These are phyloP conservation scores for Macropus fuliginosus DNA, from an alignment of 2,797 vertebrate genomes.

Conservation along the genomic window DNA sequence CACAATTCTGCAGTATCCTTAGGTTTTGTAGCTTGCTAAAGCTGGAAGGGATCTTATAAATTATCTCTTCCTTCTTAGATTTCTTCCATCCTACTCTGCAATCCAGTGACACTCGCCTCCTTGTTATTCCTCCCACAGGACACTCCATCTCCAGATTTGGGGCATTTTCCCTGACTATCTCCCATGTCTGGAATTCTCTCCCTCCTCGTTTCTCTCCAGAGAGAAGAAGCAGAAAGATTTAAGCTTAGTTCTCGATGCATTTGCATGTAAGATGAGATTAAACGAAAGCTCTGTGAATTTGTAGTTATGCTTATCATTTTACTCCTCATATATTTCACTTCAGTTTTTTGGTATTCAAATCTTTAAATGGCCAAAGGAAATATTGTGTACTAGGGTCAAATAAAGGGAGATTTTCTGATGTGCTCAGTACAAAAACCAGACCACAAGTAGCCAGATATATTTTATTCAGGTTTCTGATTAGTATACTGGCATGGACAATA, in stretches of 20 bases:
- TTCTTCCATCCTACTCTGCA: background rate
- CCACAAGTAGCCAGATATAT: background rate
- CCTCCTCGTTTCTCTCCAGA: background rate
- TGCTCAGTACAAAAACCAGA: background rate
- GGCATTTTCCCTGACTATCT: background rate
- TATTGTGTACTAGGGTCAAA: background rate
- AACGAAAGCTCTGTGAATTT: background rate
- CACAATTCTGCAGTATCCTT: background rate
- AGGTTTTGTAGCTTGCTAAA: background rate
- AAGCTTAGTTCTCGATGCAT: background rate
- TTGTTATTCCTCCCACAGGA: background rate
- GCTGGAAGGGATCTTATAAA: background rate
- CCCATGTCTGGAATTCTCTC: background rate
- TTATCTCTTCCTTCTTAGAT: background rate
- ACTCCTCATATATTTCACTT: background rate
- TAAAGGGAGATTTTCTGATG: background rate
- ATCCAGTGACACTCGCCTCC: too few relatives aligned
- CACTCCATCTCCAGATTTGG: background rate
- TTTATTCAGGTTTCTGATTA: background rate
- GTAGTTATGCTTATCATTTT: background rate
- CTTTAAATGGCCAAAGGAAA: background rate
- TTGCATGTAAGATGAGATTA: background rate
- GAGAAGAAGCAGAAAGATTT: background rate
- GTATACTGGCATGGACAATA: background rate
- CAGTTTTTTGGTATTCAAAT: background rate